phyloP scores from a whole-genome alignment of 2,113 vertebrate species.

The Spermophilus dauricus region DNA sequence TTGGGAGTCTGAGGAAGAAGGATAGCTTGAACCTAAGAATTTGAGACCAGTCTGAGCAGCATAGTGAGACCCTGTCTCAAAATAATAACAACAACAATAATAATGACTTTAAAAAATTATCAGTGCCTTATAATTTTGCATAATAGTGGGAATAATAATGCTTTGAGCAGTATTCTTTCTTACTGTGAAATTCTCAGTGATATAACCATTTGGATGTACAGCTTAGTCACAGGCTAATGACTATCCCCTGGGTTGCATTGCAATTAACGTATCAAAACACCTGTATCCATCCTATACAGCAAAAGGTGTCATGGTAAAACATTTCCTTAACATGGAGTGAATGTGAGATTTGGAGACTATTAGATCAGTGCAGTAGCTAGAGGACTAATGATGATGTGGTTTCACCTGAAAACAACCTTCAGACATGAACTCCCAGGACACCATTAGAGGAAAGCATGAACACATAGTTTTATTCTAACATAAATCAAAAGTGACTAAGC shows the following conservation, averaged over 20 bases:
- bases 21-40: background rate
- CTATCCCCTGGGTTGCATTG: background rate
- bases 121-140: background rate
- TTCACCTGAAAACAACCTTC: slow-evolving; percentile 39
- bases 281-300: background rate
- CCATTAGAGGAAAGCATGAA: background rate
- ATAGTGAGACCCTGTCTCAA: background rate
- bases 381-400: background rate
- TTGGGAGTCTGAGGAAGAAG: background rate
- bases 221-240: background rate
- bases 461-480: background rate
- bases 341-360: background rate
- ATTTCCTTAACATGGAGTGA: background rate
- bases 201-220: background rate
- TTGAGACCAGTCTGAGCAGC: background rate
- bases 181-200: background rate
- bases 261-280: background rate
- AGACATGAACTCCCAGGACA: background rate
- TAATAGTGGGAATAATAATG: background rate
- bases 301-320: background rate
- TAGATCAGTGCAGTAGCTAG: background rate
- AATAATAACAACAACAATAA: background rate
- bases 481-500: slow-evolving; percentile 66
- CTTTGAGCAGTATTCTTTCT: background rate
- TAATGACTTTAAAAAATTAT: too few relatives aligned